Conservation (phyloP, 2,888 invertebrate genomes). For the Ochropleura plecta region DNA sequence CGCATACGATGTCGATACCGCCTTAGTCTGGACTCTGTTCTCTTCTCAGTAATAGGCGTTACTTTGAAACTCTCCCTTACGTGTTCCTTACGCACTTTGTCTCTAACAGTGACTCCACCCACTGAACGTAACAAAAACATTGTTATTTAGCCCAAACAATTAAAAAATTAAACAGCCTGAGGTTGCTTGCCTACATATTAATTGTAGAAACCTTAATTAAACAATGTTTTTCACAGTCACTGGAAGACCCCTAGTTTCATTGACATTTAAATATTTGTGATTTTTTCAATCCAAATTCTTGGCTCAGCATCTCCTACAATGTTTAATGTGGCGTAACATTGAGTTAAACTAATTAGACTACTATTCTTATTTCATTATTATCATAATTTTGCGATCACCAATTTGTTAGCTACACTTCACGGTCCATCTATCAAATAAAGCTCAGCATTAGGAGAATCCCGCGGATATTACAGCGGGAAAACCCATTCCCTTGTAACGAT, state of each 20-base stretch:
- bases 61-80: no score
- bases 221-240: neutral
- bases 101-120: no score
- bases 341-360: neutral
- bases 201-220: no score
- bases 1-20: no score
- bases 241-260: neutral
- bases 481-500: slow-evolving; percentile 11
- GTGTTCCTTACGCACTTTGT: no score
- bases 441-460: neutral
- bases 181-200: neutral
- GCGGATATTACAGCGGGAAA: slow-evolving; percentile 1
- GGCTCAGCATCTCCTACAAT: neutral
- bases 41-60: no score
- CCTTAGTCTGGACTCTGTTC: no score
- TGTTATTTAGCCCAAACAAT: neutral
- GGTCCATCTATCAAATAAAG: slow-evolving; percentile 29
- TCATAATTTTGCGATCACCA: slow-evolving; percentile 30
- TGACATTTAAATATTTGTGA: neutral
- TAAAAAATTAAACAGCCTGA: neutral
- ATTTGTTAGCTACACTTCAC: slow-evolving; percentile 33
- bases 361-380: slow-evolving; percentile 22
- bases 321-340: neutral
- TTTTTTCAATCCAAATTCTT: neutral
- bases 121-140: no score